Conservation (phyloP, 2,113 vertebrate genomes). For the Prionailurus viverrinus region DNA sequence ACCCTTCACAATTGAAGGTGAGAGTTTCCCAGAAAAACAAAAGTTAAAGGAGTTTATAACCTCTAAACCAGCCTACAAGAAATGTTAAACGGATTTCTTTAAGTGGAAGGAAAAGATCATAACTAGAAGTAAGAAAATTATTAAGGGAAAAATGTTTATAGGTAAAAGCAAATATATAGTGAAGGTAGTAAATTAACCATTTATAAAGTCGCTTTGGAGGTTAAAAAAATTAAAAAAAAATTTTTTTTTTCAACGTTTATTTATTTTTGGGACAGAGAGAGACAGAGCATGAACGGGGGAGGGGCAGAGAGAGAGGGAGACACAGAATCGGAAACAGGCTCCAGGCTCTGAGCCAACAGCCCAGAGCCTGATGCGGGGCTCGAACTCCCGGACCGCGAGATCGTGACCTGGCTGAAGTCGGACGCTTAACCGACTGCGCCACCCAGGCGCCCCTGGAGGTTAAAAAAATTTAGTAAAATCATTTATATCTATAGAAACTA, state of each 20-base stretch:
- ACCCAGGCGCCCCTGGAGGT: no score
- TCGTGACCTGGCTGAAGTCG: no score
- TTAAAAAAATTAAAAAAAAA: not conserved
- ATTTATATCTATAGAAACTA: not conserved
- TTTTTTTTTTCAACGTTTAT: no score
- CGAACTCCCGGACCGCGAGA: no score
- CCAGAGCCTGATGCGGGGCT: no score
- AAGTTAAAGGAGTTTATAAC: not conserved
- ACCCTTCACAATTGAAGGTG: not conserved
- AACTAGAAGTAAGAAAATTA: not conserved
- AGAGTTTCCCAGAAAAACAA: not conserved
- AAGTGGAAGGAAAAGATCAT: not conserved
- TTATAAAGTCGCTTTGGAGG: not conserved
- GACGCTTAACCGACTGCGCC: no score
- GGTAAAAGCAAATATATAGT: not conserved
- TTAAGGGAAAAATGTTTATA: not conserved
- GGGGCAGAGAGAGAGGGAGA: no score
- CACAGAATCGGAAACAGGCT: no score
- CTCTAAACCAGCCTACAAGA: not conserved
- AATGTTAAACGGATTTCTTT: not conserved
- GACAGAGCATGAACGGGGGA: no score
- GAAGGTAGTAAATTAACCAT: not conserved
- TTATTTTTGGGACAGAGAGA: no score
- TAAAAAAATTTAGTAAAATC: not conserved
- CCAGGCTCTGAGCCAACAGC: no score